A percentile compares a stretch with the other conserved stretches of the same genome.
Conservation (phyloP, 2,113 vertebrate genomes). For the Nestor notabilis region DNA sequence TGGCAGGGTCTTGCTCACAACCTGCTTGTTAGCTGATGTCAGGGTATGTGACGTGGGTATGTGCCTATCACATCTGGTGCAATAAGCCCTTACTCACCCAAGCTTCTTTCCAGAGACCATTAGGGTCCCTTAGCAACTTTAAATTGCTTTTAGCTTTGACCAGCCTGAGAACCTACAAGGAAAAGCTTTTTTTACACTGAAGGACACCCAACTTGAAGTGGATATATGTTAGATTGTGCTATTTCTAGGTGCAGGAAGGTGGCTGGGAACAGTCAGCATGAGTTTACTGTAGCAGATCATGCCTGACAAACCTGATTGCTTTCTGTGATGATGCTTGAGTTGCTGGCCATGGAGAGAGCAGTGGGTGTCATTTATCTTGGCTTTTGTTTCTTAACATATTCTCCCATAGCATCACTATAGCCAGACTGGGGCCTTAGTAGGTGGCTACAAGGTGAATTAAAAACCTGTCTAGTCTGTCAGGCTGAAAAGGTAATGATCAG, state of each 20-base stretch:
- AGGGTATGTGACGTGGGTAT: rapidly evolving
- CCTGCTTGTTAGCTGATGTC: background rate
- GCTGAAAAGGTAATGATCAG: background rate
- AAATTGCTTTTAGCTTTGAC: background rate
- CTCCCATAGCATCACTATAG: background rate
- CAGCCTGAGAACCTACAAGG: background rate
- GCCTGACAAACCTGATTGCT: background rate
- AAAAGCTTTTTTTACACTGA: background rate
- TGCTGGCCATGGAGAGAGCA: background rate
- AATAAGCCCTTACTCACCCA: background rate
- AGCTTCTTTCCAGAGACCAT: background rate
- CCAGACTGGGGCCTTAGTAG: background rate
- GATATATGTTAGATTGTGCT: background rate
- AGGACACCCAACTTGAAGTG: background rate
- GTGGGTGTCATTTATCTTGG: background rate
- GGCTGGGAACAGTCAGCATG: background rate
- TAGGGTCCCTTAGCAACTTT: background rate
- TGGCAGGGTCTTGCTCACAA: background rate
- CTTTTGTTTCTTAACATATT: background rate
- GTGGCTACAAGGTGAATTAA: background rate
- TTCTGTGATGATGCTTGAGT: background rate
- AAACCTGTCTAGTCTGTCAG: background rate
- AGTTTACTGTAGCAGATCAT: background rate
- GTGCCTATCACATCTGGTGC: background rate
- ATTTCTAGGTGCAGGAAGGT: background rate